A percentile compares a stretch with the other conserved stretches of the same genome.
Evolutionary conservation across 2,888 invertebrate species (phyloP).

Genomic region (Gnatocerus cornutus): DNA sequence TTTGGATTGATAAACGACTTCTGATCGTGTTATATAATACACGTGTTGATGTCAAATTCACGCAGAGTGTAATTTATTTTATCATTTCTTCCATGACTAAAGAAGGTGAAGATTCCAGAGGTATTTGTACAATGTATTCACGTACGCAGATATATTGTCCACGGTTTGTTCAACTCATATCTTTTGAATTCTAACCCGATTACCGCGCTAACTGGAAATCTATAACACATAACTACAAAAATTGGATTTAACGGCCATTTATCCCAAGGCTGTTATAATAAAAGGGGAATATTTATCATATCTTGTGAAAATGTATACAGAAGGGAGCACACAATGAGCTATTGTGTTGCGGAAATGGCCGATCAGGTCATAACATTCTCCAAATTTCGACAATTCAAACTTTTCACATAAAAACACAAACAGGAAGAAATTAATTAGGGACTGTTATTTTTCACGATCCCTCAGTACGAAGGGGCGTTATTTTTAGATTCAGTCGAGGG

Average conservation of each 20-base stretch:
- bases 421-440: conserved; percentile 4
- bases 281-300: conserved; percentile 27
- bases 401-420: not conserved
- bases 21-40: conserved; percentile 21
- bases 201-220: not conserved
- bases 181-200: conserved; percentile 31
- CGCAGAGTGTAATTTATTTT: conserved; percentile 29
- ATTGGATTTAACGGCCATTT: conserved; percentile 22
- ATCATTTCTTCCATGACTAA: conserved; percentile 12
- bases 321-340: conserved; percentile 11
- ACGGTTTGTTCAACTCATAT: conserved; percentile 32
- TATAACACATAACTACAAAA: conserved; percentile 9
- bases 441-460: conserved; percentile 16
- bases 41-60: conserved; percentile 19
- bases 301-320: conserved; percentile 2
- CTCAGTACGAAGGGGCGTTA: conserved; percentile 14
- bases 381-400: not conserved
- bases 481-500: conserved; percentile 35
- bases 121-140: not conserved
- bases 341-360: not conserved
- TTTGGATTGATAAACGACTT: conserved; percentile 30
- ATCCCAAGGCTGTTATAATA: conserved; percentile 7
- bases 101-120: not conserved
- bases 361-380: not conserved
- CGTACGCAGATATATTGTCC: conserved; percentile 20